Evolutionary conservation across 1,140 invertebrate genomes (phyloP), one percentile per base, ranked within the genome.

Genomic region (Trichonephila clavipes): DNA sequence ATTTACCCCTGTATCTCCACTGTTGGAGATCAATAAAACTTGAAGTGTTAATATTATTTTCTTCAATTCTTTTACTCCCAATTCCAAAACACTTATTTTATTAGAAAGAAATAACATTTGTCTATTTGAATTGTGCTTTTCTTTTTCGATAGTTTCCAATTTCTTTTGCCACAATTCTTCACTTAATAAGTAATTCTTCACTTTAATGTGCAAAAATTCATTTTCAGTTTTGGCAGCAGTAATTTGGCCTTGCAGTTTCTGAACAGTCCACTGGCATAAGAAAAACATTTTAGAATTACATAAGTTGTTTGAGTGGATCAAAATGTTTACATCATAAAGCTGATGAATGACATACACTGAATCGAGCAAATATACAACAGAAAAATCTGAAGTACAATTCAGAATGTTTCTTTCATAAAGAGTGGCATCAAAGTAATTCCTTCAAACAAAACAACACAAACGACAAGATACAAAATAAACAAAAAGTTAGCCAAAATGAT

Each of bases 21-120:
- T 85, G 58, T 58, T 59, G 18, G 51, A 85, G 28, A 85, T 58
- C 58, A 85, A 85, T n/a, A 61, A 21, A 24, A 85, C 44, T 85
- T 85, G 83, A 8, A 85, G 19, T 59, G 40, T 61, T 34, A 58
- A 16, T 85, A 85, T 58, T 61, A 88, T 19, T 28, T 40, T 62
- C 61, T 88, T 88, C 21, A 88, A 88, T 64, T 88, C 86, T 64
- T 44, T 24, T 66, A 88, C 34, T 28, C 86, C 86, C 19, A 19
- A 64, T 19, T 88, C 86, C 16, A 28, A 62, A 24, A 88, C 34
- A 2, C 64, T 88, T 62, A 88, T 64, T 64, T 64, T 88, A 64
- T 58, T 88, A 19, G 24, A 16, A 44, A 28, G 61, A 28, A 34
- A n/a, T 18, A 21, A 7, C 28, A 87, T 34, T 16, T 34, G 44